A percentile compares a stretch with the other conserved stretches of the same genome.
These are phyloP conservation scores for Microtus ochrogaster DNA, from an alignment of 2,113 vertebrate species.

Conservation along the genomic window DNA sequence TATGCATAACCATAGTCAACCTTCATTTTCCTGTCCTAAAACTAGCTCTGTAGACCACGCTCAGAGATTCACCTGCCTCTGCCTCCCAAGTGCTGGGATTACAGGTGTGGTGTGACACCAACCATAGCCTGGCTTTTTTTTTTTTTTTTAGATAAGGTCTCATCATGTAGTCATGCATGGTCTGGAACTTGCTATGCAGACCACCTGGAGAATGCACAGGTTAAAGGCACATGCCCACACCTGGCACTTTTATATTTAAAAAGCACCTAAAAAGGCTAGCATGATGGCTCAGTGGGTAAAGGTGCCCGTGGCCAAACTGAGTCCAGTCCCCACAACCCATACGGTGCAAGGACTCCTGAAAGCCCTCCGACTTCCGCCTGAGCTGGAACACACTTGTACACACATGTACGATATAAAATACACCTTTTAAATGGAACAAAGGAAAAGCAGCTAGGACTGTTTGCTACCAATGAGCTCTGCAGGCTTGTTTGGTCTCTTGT, in stretches of 20 bases:
- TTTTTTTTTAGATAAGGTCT: too few species aligned
- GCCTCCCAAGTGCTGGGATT: too few species aligned
- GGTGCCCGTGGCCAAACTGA: not conserved
- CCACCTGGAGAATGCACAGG: too few species aligned
- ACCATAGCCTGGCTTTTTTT: too few species aligned
- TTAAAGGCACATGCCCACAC: too few species aligned
- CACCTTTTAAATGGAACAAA: not conserved
- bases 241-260: not conserved
- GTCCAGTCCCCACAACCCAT: too few species aligned
- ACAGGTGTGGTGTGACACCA: too few species aligned
- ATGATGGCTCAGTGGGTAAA: too few species aligned
- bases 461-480: conserved; percentile 90
- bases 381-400: too few species aligned
- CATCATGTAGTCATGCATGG: too few species aligned
- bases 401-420: too few species aligned
- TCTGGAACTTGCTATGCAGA: too few species aligned
- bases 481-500: conserved; percentile 92
- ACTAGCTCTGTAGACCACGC: not conserved
- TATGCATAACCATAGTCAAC: not conserved
- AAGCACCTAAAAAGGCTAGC: conserved; percentile 69
- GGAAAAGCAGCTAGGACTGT: not conserved
- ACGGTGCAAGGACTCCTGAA: not conserved
- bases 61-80: not conserved
- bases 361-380: not conserved
- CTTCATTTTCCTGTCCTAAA: not conserved